Conservation (phyloP, 2,113 vertebrate genomes). For the Heteronetta atricapilla region DNA sequence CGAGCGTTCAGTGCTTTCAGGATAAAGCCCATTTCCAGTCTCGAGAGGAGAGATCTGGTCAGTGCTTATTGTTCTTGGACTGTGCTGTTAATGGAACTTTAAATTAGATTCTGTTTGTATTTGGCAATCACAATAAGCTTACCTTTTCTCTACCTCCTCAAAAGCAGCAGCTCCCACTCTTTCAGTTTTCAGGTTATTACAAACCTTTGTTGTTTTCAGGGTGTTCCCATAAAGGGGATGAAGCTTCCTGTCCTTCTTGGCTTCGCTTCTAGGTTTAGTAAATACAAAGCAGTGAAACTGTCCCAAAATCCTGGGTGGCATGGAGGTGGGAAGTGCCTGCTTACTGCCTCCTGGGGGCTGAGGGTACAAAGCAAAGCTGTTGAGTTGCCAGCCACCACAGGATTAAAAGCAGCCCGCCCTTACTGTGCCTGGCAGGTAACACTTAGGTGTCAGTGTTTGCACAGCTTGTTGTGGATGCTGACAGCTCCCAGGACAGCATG, state of each 20-base stretch:
- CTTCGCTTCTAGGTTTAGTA: not conserved
- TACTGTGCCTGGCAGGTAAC: fast-evolving
- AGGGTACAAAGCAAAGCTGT: not conserved
- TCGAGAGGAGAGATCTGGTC: not conserved
- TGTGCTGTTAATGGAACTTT: not conserved
- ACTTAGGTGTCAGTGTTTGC: not conserved
- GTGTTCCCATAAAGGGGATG: not conserved
- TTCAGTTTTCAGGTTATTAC: not conserved
- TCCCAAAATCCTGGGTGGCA: not conserved
- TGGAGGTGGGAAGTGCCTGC: not conserved
- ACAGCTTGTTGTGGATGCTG: not conserved
- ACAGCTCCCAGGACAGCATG: not conserved
- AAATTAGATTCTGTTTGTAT: not conserved
- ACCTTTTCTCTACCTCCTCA: not conserved
- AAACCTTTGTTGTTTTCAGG: not conserved
- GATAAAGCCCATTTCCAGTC: not conserved
- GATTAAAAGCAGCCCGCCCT: not conserved
- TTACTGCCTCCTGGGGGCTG: fast-evolving
- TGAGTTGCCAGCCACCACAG: not conserved
- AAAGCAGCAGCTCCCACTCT: not conserved
- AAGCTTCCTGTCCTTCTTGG: not conserved
- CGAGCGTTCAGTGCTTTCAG: not conserved
- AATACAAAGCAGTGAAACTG: not conserved
- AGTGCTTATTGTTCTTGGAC: not conserved
- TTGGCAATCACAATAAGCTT: not conserved